Conservation (phyloP, 2,888 invertebrate genomes). For the Oxycera nigricornis region DNA sequence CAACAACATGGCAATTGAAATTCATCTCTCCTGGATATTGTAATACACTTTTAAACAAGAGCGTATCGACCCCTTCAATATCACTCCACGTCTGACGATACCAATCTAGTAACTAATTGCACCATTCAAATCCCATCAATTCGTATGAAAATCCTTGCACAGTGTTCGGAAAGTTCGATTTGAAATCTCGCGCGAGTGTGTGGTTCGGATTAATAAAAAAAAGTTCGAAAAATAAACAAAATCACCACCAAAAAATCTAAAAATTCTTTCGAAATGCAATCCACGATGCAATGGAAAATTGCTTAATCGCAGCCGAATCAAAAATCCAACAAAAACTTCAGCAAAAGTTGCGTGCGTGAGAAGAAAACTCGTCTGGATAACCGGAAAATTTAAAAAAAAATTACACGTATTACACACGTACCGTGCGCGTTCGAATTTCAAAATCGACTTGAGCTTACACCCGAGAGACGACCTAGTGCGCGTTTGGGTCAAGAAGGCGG, state of each 20-base stretch:
- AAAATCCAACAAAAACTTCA: not conserved
- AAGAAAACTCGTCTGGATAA: not conserved
- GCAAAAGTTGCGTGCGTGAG: not conserved
- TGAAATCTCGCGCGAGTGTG: not conserved
- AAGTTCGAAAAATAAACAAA: not conserved
- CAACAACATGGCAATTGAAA: conserved; percentile 6
- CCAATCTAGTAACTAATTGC: not conserved
- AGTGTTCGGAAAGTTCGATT: not conserved
- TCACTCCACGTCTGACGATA: not conserved
- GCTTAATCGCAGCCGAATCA: not conserved
- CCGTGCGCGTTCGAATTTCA: conserved; percentile 37
- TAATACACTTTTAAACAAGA: not conserved
- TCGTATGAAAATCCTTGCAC: not conserved
- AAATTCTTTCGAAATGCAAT: conserved; percentile 13
- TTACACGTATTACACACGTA: not conserved
- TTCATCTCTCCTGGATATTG: not conserved
- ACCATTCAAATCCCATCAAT: conserved; percentile 17
- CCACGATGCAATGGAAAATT: not conserved
- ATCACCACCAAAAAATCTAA: not conserved
- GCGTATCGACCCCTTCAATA: not conserved
- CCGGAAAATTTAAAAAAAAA: conserved; percentile 7
- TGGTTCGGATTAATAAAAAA: not conserved
- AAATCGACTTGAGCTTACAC: conserved; percentile 35
- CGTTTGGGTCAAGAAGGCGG: conserved; percentile 29
- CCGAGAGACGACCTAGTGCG: conserved; percentile 23